Evolutionary conservation across 2,888 invertebrate genomes (phyloP).

Genomic region (Papilio elwesi): DNA sequence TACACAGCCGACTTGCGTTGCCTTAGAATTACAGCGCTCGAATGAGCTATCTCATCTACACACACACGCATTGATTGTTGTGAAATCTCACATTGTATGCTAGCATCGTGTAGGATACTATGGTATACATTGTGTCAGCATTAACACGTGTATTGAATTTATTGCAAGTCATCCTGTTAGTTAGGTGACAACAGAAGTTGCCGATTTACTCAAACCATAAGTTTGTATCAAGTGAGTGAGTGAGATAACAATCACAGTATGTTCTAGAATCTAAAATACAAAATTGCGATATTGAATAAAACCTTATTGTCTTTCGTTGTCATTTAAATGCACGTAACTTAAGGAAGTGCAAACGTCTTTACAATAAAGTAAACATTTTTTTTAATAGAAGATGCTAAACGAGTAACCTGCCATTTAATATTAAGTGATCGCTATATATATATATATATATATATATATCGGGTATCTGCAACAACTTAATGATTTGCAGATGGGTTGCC

Average conservation of each 20-base stretch:
- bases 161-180: constrained; percentile 12
- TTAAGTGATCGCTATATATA: too few species aligned
- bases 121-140: neutral
- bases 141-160: neutral
- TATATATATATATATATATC: too few species aligned
- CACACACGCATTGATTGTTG: neutral
- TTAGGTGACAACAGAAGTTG: neutral
- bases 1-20: constrained; percentile 28
- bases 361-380: too few species aligned
- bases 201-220: neutral
- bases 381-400: too few species aligned
- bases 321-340: too few species aligned
- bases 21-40: neutral
- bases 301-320: too few species aligned
- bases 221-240: too few species aligned
- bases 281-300: too few species aligned
- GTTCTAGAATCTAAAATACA: constrained; percentile 15
- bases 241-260: neutral
- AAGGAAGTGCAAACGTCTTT: too few species aligned
- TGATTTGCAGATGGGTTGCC: too few species aligned
- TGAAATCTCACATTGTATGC: neutral
- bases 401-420: too few species aligned
- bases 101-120: neutral
- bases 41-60: constrained; percentile 15
- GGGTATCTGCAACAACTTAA: too few species aligned